A percentile compares a stretch with the other conserved stretches of the same genome.
Conservation (phyloP, 2,888 invertebrate genomes). For the Podabrus alpinus region DNA sequence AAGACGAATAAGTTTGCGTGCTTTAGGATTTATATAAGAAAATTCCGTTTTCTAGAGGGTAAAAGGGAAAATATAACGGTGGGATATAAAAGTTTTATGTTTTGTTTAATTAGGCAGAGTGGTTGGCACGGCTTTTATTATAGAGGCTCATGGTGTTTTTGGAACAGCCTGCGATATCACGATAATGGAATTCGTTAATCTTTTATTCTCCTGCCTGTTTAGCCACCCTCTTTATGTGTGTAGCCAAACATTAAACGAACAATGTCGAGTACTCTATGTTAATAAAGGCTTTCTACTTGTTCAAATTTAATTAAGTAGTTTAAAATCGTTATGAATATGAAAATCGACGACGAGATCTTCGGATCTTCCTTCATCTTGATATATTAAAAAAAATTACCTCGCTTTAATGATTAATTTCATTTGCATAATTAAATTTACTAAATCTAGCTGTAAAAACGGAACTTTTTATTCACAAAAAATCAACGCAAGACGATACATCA, state of each 20-base stretch:
- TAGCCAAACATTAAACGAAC: constrained; percentile 14
- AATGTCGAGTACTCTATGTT: constrained; percentile 11
- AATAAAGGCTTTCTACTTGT: constrained; percentile 17
- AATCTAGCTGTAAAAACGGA: neutral
- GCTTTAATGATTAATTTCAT: neutral
- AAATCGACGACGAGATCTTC: neutral
- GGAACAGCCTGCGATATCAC: constrained; percentile 32
- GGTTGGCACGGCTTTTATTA: constrained; percentile 33
- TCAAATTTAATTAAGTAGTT: constrained; percentile 16
- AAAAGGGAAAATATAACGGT: constrained; percentile 26
- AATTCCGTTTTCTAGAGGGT: constrained; percentile 16
- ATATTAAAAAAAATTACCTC: neutral
- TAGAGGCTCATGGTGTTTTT: constrained; percentile 27
- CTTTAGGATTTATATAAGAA: constrained; percentile 18
- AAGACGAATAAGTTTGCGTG: constrained; percentile 24
- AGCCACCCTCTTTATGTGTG: constrained; percentile 21
- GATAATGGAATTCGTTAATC: constrained; percentile 33
- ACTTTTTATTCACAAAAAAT: constrained; percentile 5
- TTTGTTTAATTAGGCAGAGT: constrained; percentile 34
- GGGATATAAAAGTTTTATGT: constrained; percentile 32
- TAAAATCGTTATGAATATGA: constrained; percentile 3
- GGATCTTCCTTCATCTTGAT: neutral
- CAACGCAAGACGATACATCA: constrained; percentile 7
- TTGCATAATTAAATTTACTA: constrained; percentile 8
- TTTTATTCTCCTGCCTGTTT: constrained; percentile 27